Percentiles rank a stretch among this genome's conserved stretches.
Conservation (phyloP, 2,113 vertebrate species). For the Lynx canadensis region DNA sequence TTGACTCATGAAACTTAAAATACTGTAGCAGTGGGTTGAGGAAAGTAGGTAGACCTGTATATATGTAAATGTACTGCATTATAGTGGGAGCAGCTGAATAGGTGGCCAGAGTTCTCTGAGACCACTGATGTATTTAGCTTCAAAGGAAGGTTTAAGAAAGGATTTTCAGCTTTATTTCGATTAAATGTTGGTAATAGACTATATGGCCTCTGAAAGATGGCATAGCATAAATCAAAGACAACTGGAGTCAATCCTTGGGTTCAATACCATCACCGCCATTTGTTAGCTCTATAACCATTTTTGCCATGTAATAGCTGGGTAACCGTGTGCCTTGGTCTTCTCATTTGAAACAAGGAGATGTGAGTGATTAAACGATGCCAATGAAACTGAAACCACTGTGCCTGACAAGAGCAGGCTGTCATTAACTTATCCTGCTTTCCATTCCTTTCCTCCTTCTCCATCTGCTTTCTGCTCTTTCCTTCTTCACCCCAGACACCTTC, state of each 20-base stretch:
- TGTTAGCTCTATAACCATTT: not conserved
- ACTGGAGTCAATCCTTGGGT: not conserved
- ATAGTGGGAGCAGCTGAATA: rapidly evolving
- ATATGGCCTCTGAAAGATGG: not conserved
- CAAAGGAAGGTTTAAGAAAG: not conserved
- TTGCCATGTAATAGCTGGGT: not conserved
- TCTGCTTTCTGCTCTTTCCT: not conserved
- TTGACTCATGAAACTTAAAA: not conserved
- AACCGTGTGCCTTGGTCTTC: not conserved
- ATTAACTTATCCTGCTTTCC: not conserved
- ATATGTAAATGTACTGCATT: too few species aligned
- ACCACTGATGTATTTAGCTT: not conserved
- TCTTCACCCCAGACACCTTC: not conserved
- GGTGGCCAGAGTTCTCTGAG: not conserved
- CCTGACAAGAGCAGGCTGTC: not conserved
- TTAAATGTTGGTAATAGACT: not conserved
- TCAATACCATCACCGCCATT: not conserved
- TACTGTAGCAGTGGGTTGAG: not conserved
- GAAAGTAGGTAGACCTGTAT: not conserved
- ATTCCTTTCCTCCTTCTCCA: not conserved
- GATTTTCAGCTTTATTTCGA: not conserved
- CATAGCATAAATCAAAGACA: not conserved
- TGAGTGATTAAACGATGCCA: not conserved
- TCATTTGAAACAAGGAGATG: not conserved
- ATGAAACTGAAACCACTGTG: not conserved